phyloP scores from a whole-genome alignment of 2,113 vertebrate species.

The Marmota monax region DNA sequence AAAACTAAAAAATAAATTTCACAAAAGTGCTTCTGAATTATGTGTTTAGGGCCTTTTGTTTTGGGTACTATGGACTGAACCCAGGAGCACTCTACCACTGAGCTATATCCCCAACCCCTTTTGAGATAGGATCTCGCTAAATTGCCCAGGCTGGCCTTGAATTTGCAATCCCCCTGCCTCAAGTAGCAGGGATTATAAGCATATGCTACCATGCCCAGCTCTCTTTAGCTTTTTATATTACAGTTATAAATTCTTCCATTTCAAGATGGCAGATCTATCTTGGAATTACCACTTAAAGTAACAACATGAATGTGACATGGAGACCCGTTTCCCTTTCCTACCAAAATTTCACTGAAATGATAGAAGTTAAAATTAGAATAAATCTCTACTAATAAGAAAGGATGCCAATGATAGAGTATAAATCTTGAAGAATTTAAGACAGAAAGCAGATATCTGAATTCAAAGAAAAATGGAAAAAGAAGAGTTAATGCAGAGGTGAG shows the following conservation, averaged over 20 bases:
- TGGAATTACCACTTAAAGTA: background rate
- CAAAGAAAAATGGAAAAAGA: background rate
- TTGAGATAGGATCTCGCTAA: background rate
- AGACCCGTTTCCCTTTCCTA: background rate
- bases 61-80: no score
- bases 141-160: background rate
- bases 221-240: background rate
- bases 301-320: background rate
- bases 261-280: background rate
- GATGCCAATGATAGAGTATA: background rate
- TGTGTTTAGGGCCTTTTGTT: no score
- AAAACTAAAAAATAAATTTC: conserved; percentile 24
- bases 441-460: background rate
- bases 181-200: background rate
- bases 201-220: background rate
- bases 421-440: conserved; percentile 6
- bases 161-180: background rate
- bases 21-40: no score
- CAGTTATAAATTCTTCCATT: background rate
- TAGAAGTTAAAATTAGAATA: conserved; percentile 24
- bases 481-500: background rate
- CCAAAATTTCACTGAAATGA: conserved; percentile 11
- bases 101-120: background rate
- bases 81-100: no score
- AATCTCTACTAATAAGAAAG: background rate